Base-by-base conservation (phyloP, 2,888 invertebrate species). In the Ctenicera cuprea region DNA sequence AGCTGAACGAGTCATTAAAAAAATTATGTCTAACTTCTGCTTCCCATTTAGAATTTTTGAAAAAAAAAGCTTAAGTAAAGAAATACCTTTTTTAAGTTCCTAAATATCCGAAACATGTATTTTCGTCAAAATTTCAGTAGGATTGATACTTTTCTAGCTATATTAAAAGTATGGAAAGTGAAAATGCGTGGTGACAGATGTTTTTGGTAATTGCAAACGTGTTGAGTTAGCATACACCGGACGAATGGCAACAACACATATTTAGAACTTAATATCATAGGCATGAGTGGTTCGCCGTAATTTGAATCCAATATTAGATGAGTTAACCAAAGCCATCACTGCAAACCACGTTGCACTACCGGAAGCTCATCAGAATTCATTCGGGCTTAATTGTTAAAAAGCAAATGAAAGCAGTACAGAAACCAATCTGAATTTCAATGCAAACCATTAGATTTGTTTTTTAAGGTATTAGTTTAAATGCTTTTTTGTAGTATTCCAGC, bases 311-410 rank as follows among this genome's bases (percentile, higher is more conserved):
- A 68, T 68, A 61, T 68, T 45, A 48, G 18, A 22, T 26, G 68
- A 37, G 54, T 45, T 68, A 61, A 26, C 61, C 43, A 33, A 61
- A 67, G 45, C 67, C 48, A 48, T 61, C 68, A 61, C 38, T 26
- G 64, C 61, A 68, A 67, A 62, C 72, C 75, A 38, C 73, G 63
- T 45, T 73, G 57, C 62, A 66, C 14, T 57, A 65, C 38, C 59
- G 73, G 73, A 75, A 75, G 54, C 66, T 54, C 73, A 73, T 73
- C 69, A 75, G 64, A 75, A 75, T 75, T 73, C 75, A 73, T 75
- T 74, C 59, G 61, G n/a, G 45, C 59, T 62, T 68, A 69, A 75
- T 64, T 72, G 71, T 74, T 71, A 71, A 71, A 71, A 67, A 65
- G 61, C 74, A 64, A 57, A 69, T 38, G 26, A 59, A 67, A 67